Evolutionary conservation across 2,113 vertebrate species (phyloP), one percentile per base, ranked within the genome.

Genomic region (Echinops telfairi): DNA sequence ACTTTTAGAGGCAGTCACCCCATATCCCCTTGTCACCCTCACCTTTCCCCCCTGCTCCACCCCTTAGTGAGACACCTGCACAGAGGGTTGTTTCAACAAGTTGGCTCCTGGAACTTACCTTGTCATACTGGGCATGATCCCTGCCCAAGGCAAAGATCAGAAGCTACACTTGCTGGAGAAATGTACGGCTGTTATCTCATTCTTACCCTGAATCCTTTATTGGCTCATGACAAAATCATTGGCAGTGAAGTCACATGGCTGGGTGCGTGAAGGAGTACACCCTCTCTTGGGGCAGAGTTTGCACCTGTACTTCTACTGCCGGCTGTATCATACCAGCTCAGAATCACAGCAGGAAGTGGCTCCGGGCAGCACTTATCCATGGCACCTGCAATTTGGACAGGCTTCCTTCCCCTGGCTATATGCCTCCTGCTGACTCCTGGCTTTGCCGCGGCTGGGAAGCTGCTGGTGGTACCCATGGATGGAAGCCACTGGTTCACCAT

Each of bases 401-500:
- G 38, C 2, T 15, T 57, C 11, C 53, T 88, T 38, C 47, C 40
- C 29, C 23, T 96, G 0, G 91, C 64, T n/a, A 20, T 43, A 12
- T 91, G 33, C 64, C 31, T 95, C 14, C 64, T 97, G 82, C 79
- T 97, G 57, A 80, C 73, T 17, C 53, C 47, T 8, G 84, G 89
- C 81, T 88, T 91, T 0, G 95, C 96, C 2, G 77, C 98, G 9
- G 98, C 98, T 60, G 98, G 98, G 19, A 98, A 98, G 86, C 93
- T 99, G 23, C 97, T 99, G 84, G 98, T 99, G 82, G 70, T 99
- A 0, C 99, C 99, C 53, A 97, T 98, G 97, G 98, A 97, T 11
- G 98, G 98, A 31, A 99, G 99, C 88, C 98, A 98, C 97, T 99
- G 99, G 99, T 97, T 99, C 10, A 99, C 98, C 97, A 98, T 99